Evolutionary conservation across 2,888 invertebrate genomes (phyloP).

Genomic region (Fragum fragum): DNA sequence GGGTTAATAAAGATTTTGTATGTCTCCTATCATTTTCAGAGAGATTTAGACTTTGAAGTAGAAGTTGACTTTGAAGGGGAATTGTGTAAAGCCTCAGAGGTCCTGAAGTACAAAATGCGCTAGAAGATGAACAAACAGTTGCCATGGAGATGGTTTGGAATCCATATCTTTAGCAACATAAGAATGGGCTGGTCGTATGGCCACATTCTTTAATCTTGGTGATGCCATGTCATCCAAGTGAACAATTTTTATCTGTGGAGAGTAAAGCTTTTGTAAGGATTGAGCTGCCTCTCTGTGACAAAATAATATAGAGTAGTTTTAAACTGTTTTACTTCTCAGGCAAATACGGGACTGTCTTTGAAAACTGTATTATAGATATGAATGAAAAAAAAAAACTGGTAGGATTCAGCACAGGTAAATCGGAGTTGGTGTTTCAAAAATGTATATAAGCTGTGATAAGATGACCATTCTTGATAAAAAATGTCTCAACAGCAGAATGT

Average conservation of each 20-base stretch:
- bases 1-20: no score
- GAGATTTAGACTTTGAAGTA: slow-evolving; percentile 98
- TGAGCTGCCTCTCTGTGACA: neutral
- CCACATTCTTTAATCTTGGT: neutral
- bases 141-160: slow-evolving; percentile 21
- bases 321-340: no score
- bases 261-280: neutral
- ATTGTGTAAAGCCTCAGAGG: slow-evolving; percentile 86
- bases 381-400: no score
- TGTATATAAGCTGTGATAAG: no score
- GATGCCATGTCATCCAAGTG: neutral
- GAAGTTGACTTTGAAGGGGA: slow-evolving; percentile 95
- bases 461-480: no score
- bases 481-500: no score
- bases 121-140: slow-evolving; percentile 69
- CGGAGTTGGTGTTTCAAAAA: no score
- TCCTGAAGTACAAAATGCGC: slow-evolving; percentile 88
- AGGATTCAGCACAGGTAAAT: no score
- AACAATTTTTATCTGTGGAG: slow-evolving; percentile 6
- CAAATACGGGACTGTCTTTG: no score
- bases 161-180: slow-evolving; percentile 11
- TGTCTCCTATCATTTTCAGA: slow-evolving; percentile 87
- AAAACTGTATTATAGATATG: no score
- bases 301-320: no score
- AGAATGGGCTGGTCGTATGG: slow-evolving; percentile 3